Conservation (phyloP, 2,888 invertebrate genomes). For the Watsonalla cultraria region DNA sequence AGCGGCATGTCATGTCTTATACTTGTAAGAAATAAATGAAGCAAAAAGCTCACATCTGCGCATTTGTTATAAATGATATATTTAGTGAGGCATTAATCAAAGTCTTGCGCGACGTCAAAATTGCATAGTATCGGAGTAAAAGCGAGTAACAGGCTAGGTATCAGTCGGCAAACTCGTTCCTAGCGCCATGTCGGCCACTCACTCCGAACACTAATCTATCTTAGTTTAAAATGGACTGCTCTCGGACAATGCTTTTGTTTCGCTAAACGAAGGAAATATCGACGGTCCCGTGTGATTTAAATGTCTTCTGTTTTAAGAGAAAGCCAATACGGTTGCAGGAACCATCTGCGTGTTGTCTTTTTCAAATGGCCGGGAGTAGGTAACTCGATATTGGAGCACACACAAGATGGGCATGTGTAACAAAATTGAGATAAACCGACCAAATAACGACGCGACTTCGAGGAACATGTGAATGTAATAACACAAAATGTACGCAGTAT, state of each 20-base stretch:
- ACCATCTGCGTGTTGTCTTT: slow-evolving; percentile 72
- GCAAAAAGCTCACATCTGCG: neutral
- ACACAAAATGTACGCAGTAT: slow-evolving; percentile 46
- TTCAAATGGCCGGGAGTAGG: slow-evolving; percentile 63
- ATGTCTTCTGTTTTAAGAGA: slow-evolving; percentile 74
- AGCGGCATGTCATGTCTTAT: neutral
- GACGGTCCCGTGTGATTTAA: slow-evolving; percentile 71
- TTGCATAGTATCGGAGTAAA: slow-evolving; percentile 19
- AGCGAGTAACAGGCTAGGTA: slow-evolving; percentile 35
- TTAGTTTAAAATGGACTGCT: slow-evolving; percentile 55
- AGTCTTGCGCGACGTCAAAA: neutral
- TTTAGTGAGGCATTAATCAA: slow-evolving; percentile 1
- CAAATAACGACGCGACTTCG: slow-evolving; percentile 56
- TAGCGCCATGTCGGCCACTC: slow-evolving; percentile 40
- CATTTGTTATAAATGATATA: neutral
- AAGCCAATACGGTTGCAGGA: slow-evolving; percentile 69
- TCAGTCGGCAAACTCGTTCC: slow-evolving; percentile 31
- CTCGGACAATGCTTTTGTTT: slow-evolving; percentile 58
- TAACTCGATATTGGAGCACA: slow-evolving; percentile 55
- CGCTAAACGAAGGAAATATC: slow-evolving; percentile 67
- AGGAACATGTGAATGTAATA: slow-evolving; percentile 50
- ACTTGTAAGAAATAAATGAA: neutral
- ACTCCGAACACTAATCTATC: slow-evolving; percentile 58
- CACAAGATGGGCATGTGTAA: slow-evolving; percentile 51
- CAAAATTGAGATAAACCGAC: slow-evolving; percentile 49